Evolutionary conservation across 2,888 invertebrate genomes (phyloP).

Genomic region (Tyria jacobaeae): DNA sequence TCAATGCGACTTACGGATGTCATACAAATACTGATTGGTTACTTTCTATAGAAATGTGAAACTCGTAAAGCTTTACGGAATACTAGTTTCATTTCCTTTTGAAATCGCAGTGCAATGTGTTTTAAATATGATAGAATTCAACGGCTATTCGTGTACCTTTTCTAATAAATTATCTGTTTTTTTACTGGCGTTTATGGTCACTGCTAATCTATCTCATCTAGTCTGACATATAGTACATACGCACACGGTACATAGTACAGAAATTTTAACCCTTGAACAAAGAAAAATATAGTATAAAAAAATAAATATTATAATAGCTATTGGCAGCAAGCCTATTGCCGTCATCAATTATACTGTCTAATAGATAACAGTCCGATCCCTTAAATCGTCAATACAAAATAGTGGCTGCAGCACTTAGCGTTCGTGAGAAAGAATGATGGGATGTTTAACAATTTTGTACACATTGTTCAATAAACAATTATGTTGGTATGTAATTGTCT

Average conservation of each 20-base stretch:
- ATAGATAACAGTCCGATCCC: too few relatives aligned
- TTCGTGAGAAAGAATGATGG: conserved; percentile 55
- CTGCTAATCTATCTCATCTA: too few relatives aligned
- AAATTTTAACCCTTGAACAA: too few relatives aligned
- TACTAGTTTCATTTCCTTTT: not conserved
- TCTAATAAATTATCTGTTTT: too few relatives aligned
- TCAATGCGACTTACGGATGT: not conserved
- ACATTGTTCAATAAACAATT: conserved; percentile 44
- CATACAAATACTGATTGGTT: conserved; percentile 4
- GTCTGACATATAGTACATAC: too few relatives aligned
- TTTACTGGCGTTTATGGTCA: too few relatives aligned
- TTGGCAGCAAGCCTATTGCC: too few relatives aligned
- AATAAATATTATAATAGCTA: too few relatives aligned
- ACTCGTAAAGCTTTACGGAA: not conserved
- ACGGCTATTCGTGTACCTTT: too few relatives aligned
- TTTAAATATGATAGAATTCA: not conserved
- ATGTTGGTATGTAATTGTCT: conserved; percentile 36
- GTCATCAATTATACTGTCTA: too few relatives aligned
- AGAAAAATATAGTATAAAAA: too few relatives aligned
- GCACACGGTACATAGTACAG: too few relatives aligned
- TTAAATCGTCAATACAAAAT: not conserved
- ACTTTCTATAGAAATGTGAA: not conserved
- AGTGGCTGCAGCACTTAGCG: conserved; percentile 34
- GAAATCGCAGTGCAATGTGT: not conserved
- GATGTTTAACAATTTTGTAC: conserved; percentile 47